Conservation (phyloP, 2,888 invertebrate species). For the Diaperis boleti region DNA sequence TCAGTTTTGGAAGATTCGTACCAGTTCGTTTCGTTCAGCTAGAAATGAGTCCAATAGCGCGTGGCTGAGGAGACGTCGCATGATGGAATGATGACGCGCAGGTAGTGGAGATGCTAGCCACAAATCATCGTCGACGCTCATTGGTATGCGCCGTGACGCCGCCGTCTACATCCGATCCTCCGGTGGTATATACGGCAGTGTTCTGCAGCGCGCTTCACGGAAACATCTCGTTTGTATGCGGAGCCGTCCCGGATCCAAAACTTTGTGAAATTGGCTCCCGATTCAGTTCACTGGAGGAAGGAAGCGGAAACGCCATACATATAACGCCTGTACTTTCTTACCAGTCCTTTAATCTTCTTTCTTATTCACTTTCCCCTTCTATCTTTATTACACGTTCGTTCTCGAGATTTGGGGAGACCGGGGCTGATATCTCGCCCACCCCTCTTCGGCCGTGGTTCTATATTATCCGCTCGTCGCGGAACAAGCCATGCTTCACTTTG, state of each 20-base stretch:
- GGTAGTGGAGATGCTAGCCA: conserved; percentile 64
- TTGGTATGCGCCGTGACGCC: conserved; percentile 56
- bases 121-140: conserved; percentile 62
- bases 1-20: neutral
- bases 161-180: conserved; percentile 52
- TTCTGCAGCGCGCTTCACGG: conserved; percentile 59
- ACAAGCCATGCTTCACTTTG: conserved; percentile 63
- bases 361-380: conserved; percentile 75
- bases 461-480: conserved; percentile 63
- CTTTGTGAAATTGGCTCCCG: conserved; percentile 70
- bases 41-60: conserved; percentile 1
- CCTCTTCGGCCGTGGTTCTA: conserved; percentile 56
- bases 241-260: conserved; percentile 66
- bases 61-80: conserved; percentile 19
- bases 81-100: conserved; percentile 56
- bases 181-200: conserved; percentile 57
- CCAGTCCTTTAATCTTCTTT: conserved; percentile 66
- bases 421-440: conserved; percentile 55
- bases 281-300: conserved; percentile 69
- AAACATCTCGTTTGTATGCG: conserved; percentile 68
- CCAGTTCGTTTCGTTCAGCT: neutral
- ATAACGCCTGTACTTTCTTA: conserved; percentile 57
- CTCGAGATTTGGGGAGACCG: conserved; percentile 69
- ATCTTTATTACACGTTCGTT: conserved; percentile 74
- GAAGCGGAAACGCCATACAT: conserved; percentile 62